Base-by-base conservation (phyloP, 30 jellyfish, hydroid and myxozoan species). In the Catostylus mosaicus region DNA sequence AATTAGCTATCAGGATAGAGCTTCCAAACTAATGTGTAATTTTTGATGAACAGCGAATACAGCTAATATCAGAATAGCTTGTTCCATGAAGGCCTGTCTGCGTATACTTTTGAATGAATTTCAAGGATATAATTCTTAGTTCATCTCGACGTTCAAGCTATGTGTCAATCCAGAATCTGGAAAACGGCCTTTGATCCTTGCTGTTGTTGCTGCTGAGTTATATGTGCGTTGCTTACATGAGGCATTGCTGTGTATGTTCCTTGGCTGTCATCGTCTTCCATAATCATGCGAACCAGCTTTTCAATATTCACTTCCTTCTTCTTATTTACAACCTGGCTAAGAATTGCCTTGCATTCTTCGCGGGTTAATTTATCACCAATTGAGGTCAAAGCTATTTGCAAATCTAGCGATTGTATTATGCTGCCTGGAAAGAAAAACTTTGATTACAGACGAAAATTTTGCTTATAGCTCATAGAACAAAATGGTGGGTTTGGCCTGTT, bases 321-420 rank as follows among this genome's bases (percentile, higher is more conserved):
- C 16, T 23, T 30, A 36, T 66, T 63, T 23, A 47, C 71, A 26
- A 66, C 90, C 51, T 66, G 77, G 29, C 71, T 63, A 14, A 80
- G 75, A 1, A 80, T 80, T 3, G 70, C 32, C 31, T 43, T 35
- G 84, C 90, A 80, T 47, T 80, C 90, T 16, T 31, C 37, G 9
- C 32, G 40, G 29, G 77, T 65, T 24, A 80, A 77, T 26, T 35
- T 80, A 76, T 80, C 90, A 2, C 90, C 90, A 54, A 67, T 47
- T 26, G 83, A 51, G 30, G 90, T 80, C 68, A 80, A 46, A 4
- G 84, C 90, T 0, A 80, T 66, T 47, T 50, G 46, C 23, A 80
- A 67, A 16, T 80, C 90, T 9, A 23, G 47, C 26, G 90, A 83
- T 35, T 69, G 80, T 14, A 80, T 33, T 2, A 34, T 66, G 18